phyloP scores from a whole-genome alignment of 2,113 vertebrate species.

The Symphodus melops region DNA sequence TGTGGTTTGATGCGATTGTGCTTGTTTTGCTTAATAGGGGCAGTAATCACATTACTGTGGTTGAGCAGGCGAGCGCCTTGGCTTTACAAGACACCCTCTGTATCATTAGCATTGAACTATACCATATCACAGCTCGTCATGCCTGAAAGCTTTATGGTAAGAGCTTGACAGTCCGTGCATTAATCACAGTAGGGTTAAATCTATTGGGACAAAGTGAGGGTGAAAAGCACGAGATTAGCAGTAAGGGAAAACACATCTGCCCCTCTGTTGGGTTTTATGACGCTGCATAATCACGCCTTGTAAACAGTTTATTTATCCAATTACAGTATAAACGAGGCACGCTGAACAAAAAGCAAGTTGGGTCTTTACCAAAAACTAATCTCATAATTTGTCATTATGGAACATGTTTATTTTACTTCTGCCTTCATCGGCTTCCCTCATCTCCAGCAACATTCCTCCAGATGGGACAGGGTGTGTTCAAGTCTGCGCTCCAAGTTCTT shows the following conservation, averaged over 20 bases:
- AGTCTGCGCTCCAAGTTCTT: constrained; percentile 49
- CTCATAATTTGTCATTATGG: constrained; percentile 46
- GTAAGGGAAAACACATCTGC: constrained; percentile 22
- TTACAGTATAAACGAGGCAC: constrained; percentile 56
- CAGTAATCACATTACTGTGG: constrained; percentile 28
- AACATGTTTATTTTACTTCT: constrained; percentile 36
- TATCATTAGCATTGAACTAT: constrained; percentile 26
- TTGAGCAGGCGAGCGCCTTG: constrained; percentile 4
- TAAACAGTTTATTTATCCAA: constrained; percentile 61
- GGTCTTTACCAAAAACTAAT: constrained; percentile 15
- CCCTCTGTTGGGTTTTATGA: constrained; percentile 38
- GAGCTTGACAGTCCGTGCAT: constrained; percentile 9
- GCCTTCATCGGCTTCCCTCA: constrained; percentile 11
- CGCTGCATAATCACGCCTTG: constrained; percentile 24
- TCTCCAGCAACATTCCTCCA: constrained; percentile 54
- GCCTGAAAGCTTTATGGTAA: constrained; percentile 11
- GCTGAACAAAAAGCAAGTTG: constrained; percentile 18
- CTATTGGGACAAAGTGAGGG: not conserved
- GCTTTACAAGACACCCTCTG: constrained; percentile 48
- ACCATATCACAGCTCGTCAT: constrained; percentile 9
- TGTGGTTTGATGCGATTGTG: constrained; percentile 13
- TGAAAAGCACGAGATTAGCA: constrained; percentile 15
- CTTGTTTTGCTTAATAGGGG: constrained; percentile 31
- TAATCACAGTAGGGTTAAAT: not conserved
- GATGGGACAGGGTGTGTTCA: constrained; percentile 45